phyloP scores from a whole-genome alignment of 2,888 invertebrate genomes.

The Parochlus steinenii region DNA sequence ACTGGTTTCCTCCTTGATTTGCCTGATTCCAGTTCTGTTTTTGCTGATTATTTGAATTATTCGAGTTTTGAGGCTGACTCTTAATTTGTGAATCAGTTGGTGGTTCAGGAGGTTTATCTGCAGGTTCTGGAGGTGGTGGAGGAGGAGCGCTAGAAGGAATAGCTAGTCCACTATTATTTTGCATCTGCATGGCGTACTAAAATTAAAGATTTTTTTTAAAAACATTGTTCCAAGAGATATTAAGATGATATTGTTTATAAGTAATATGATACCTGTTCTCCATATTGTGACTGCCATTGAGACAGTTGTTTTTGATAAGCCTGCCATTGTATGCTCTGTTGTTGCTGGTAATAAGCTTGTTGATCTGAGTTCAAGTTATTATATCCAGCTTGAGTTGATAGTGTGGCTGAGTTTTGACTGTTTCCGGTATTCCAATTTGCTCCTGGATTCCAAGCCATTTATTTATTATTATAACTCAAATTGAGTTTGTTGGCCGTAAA shows the following conservation, averaged over 20 bases:
- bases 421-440: too few relatives aligned
- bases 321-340: conserved; percentile 31
- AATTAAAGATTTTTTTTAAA: conserved; percentile 2
- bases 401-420: too few relatives aligned
- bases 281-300: conserved; percentile 30
- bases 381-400: too few relatives aligned
- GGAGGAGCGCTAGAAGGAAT: conserved; percentile 21
- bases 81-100: conserved; percentile 26
- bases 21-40: conserved; percentile 4
- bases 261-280: conserved; percentile 30
- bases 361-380: too few relatives aligned
- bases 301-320: conserved; percentile 29
- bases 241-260: too few relatives aligned
- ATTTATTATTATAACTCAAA: too few relatives aligned
- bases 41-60: background rate
- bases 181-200: too few relatives aligned
- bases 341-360: too few relatives aligned
- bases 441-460: too few relatives aligned
- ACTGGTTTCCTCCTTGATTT: conserved; percentile 12
- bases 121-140: conserved; percentile 32
- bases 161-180: conserved; percentile 15
- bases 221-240: background rate
- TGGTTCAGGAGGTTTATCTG: conserved; percentile 28
- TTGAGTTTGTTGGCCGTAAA: too few relatives aligned
- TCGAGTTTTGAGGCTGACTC: conserved; percentile 14